Evolutionary conservation across 2,113 vertebrate genomes (phyloP), one percentile per base, ranked within the genome.

Genomic region (Delphinapterus leucas): DNA sequence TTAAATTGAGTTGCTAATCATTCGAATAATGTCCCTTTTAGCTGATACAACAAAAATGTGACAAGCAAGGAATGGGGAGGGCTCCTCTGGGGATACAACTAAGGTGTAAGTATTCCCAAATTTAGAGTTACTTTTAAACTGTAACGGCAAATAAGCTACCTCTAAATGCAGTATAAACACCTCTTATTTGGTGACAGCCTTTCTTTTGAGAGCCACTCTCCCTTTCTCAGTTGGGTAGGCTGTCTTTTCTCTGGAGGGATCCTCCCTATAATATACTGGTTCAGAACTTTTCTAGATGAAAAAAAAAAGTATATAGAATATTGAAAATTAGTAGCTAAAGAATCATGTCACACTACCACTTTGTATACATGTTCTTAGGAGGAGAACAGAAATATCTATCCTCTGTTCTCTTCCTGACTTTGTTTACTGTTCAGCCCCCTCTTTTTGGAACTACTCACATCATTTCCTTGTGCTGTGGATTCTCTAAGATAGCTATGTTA

Each of bases 71-170:
- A 65, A 60, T n/a, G 41, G 8, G 8, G 60, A 55, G 13, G 4
- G 13, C 36, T 71, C 71, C 33, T 96, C 13, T 93, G 82, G 20
- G 28, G 38, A 28, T 73, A 55, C 7, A 95, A 5, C 9, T 79
- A 58, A n/a, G 36, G 1, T 90, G 3, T 15, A 41, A 44, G 44
- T 90, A 44, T 74, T 71, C 44, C 49, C 31, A 55, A 77, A 71
- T 77, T 93, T 87, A 36, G 74, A 31, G 63, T 68, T n/a, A 67
- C 76, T 79, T 92, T 93, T 93, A 81, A 81, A 87, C 44, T 88
- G 2, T 60, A 77, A 87, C 67, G 15, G 60, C 58, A 47, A 68
- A 82, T 90, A 55, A 77, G 25, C 47, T 65, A n/a, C 76, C 47
- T 79, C 36, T 85, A 44, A 68, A 63, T 83, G 80, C 86, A 36